Evolutionary conservation across 2,888 invertebrate genomes (phyloP), one percentile per base, ranked within the genome.

Genomic region (Eristalis pertinax): DNA sequence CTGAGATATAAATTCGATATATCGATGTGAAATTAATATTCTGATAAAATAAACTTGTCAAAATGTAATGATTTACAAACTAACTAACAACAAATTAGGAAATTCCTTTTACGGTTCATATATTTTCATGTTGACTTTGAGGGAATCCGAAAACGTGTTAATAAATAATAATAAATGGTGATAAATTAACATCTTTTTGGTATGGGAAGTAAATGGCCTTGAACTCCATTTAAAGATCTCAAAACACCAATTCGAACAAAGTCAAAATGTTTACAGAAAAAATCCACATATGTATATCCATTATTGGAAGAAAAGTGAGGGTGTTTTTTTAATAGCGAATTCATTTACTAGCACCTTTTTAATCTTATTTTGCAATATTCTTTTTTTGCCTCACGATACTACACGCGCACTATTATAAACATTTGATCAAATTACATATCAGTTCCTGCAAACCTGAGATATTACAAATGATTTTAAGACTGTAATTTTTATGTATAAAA

Each of bases 211-310:
- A 26, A n/a, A 35, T 70, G 78, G 63, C 86, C 86, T 82, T 86
- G 86, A 82, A 82, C 82, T 86, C 78, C 62, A 75, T 82, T 70
- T 70, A 72, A 62, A 77, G 68, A 81, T 63, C 69, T 62, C 69
- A 29, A 50, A 77, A 64, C 69, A 77, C 60, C 50, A 62, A 72
- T 78, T 26, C 22, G 13, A 68, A 62, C 19, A 38, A 56, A 68
- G 19, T 68, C 13, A 50, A 35, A 29, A 72, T 65, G 38, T 79
- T 35, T 68, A 22, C 15, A 10, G 38, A 74, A 38, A 41, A 56
- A 50, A 19, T 11, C 10, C 19, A 50, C 24, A 32, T 32, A 62
- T 68, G 29, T 50, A 32, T 32, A 50, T 75, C 56, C 56, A 62
- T n/a, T 63, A 50, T 10, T 24, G 60, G 26, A 50, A 7, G 35